phyloP scores from a whole-genome alignment of 2,888 invertebrate species.

The Brenthis hecate region DNA sequence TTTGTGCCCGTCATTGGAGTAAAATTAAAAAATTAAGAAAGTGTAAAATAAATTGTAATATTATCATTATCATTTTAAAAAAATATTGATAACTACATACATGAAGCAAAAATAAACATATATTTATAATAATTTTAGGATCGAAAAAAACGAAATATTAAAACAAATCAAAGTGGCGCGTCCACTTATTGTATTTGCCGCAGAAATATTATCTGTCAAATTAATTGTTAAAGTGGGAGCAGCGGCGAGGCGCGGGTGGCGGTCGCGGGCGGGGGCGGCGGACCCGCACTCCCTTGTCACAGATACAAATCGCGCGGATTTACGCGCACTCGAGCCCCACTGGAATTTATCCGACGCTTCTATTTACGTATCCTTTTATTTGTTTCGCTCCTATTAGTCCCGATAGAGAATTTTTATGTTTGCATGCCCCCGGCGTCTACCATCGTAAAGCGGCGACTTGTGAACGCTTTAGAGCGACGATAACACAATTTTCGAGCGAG shows the following conservation, averaged over 20 bases:
- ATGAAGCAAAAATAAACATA: background rate
- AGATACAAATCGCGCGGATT: conserved; percentile 83
- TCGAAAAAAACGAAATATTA: background rate
- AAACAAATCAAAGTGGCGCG: conserved; percentile 37
- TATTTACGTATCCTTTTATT: conserved; percentile 83
- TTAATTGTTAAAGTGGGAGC: conserved; percentile 68
- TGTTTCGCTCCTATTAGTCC: conserved; percentile 81
- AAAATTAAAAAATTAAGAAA: background rate
- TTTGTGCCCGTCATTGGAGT: background rate
- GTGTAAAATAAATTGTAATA: background rate
- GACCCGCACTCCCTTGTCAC: conserved; percentile 73
- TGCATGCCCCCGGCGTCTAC: conserved; percentile 73
- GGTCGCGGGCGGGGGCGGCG: conserved; percentile 40
- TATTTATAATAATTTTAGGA: background rate
- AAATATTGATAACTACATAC: too few relatives aligned
- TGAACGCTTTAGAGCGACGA: conserved; percentile 75
- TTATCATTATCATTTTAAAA: too few relatives aligned
- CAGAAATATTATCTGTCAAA: conserved; percentile 63
- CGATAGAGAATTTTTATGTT: conserved; percentile 83
- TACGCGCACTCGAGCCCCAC: conserved; percentile 80
- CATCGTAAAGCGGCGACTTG: conserved; percentile 79
- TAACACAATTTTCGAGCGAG: conserved; percentile 75
- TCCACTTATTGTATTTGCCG: conserved; percentile 45
- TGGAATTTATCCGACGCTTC: conserved; percentile 79
- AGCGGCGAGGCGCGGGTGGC: conserved; percentile 35